Percentiles rank a stretch among this genome's conserved stretches.
These are phyloP conservation scores for Drosophila truncata DNA, from an alignment of 1,140 invertebrate species.

Conservation along the genomic window DNA sequence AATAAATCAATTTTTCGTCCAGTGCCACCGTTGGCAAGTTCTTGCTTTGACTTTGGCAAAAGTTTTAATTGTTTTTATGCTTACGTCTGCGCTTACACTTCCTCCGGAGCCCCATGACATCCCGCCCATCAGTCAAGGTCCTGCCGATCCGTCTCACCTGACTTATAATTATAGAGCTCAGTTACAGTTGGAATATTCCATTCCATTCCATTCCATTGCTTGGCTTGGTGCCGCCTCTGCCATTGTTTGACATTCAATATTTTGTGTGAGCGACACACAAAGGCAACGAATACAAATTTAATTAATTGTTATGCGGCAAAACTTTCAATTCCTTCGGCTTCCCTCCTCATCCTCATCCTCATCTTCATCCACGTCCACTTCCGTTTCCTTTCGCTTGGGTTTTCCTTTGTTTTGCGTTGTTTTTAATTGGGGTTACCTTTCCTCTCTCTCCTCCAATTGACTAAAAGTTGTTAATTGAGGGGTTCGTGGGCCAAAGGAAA, in stretches of 20 bases:
- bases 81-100: conserved; percentile 55
- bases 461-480: conserved; percentile 52
- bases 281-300: conserved; percentile 50
- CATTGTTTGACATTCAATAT: conserved; percentile 51
- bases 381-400: conserved; percentile 1
- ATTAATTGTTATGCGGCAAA: conserved; percentile 64
- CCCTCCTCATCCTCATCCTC: not conserved
- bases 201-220: conserved; percentile 16
- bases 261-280: conserved; percentile 42
- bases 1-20: not conserved
- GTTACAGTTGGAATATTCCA: conserved; percentile 45
- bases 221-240: not conserved
- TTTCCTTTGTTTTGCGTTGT: conserved; percentile 16
- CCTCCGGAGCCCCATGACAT: not conserved
- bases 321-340: conserved; percentile 32
- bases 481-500: conserved; percentile 13
- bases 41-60: conserved; percentile 53
- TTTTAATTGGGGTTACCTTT: conserved; percentile 50
- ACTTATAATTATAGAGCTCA: conserved; percentile 48
- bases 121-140: conserved; percentile 9
- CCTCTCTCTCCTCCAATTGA: conserved; percentile 1
- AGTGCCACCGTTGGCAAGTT: conserved; percentile 5
- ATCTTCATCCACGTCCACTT: not conserved
- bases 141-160: conserved; percentile 25
- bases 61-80: conserved; percentile 78